These are phyloP conservation scores for Sus scrofa DNA, from an alignment of 2,113 vertebrate genomes.

Conservation along the genomic window T2T-Sscrofa CM000824.6:67020501-67021000, in stretches of 20 bases:
- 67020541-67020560: background rate
- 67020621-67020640: background rate
- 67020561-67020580: background rate
- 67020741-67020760: background rate
- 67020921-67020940: rapidly evolving
- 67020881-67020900: background rate
- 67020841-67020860: background rate
- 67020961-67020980: too few species aligned
- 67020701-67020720: slow-evolving; percentile 26
- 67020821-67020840: background rate
- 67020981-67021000: background rate
- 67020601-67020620: slow-evolving; percentile 12
- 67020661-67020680: background rate
- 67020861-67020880: background rate
- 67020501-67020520: background rate
- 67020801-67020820: slow-evolving; percentile 6
- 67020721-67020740: background rate
- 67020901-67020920: background rate
- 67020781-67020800: background rate
- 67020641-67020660: slow-evolving; percentile 61
- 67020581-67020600: slow-evolving; percentile 17
- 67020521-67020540: background rate
- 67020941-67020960: rapidly evolving
- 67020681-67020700: background rate
- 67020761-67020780: background rate